Evolutionary conservation across 2,888 invertebrate genomes (phyloP).

Genomic region (Tetranychus truncatus): DNA sequence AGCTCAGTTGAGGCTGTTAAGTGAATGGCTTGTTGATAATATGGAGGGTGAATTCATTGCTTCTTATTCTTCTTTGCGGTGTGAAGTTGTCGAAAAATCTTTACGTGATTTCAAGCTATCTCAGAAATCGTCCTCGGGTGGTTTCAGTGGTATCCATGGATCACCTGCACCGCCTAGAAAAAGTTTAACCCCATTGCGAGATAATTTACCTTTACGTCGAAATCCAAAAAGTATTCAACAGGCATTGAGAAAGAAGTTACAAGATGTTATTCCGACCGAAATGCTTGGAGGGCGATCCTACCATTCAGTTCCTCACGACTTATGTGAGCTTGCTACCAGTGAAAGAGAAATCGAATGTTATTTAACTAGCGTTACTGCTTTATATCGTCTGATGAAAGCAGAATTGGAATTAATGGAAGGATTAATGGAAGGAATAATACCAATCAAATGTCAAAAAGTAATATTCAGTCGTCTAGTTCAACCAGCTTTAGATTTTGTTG

Average conservation of each 20-base stretch:
- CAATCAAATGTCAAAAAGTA: conserved; percentile 55
- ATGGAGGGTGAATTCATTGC: conserved; percentile 52
- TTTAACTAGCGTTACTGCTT: conserved; percentile 56
- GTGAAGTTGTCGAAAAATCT: conserved; percentile 32
- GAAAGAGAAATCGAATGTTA: conserved; percentile 69
- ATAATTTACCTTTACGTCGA: conserved; percentile 48
- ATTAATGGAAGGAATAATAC: conserved; percentile 58
- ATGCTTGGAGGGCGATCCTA: conserved; percentile 9
- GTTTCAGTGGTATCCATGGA: conserved; percentile 29
- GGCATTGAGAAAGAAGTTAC: conserved; percentile 31
- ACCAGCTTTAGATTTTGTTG: conserved; percentile 64
- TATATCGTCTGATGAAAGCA: conserved; percentile 67
- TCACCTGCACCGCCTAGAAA: conserved; percentile 31
- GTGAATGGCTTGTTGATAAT: conserved; percentile 65
- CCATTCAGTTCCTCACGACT: conserved; percentile 31
- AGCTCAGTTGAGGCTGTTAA: conserved; percentile 54
- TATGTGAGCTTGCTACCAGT: conserved; percentile 42
- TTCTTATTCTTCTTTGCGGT: conserved; percentile 37
- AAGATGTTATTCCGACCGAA: conserved; percentile 17
- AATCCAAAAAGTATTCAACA: conserved; percentile 65
- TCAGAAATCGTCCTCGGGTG: conserved; percentile 32
- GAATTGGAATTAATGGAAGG: conserved; percentile 56
- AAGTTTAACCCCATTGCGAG: conserved; percentile 36
- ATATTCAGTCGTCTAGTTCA: conserved; percentile 65
- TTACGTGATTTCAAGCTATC: conserved; percentile 34